phyloP scores from a whole-genome alignment of 2,888 invertebrate species.

The Agrochola circellaris region DNA sequence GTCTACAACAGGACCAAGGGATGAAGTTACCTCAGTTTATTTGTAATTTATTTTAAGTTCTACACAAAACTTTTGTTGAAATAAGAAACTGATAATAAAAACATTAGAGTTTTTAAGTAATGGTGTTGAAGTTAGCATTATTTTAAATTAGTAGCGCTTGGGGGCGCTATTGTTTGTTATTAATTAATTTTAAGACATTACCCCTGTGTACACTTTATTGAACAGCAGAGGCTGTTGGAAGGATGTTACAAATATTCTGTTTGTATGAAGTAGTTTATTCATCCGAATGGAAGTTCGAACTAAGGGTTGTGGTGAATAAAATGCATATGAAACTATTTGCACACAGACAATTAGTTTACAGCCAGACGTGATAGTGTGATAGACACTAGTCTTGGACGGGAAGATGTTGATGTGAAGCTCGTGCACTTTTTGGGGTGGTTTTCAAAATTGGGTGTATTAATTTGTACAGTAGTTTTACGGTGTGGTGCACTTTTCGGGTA shows the following conservation, averaged over 20 bases:
- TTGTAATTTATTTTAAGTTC: not conserved
- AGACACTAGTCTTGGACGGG: not conserved
- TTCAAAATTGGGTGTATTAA: constrained; percentile 60
- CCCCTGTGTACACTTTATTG: not conserved
- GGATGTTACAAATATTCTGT: not conserved
- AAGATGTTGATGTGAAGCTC: not conserved
- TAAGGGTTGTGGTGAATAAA: not conserved
- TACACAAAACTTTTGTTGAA: not conserved
- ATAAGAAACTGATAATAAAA: not conserved
- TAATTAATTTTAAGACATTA: not conserved
- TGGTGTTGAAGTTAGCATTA: not conserved
- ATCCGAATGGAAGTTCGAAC: not conserved
- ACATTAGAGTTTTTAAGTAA: not conserved
- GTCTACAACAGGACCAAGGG: not conserved
- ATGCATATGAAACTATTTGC: not conserved
- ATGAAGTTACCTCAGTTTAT: not conserved
- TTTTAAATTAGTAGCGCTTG: not conserved
- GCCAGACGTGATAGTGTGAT: not conserved
- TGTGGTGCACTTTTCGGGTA: constrained; percentile 56
- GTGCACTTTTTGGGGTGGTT: constrained; percentile 30
- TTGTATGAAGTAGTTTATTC: constrained; percentile 4
- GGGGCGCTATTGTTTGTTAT: not conserved
- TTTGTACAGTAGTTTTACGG: constrained; percentile 45
- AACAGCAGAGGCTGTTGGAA: not conserved
- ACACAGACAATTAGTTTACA: not conserved